Base-by-base conservation (phyloP, 2,113 vertebrate genomes). In the Datnioides undecimradiatus region DNA sequence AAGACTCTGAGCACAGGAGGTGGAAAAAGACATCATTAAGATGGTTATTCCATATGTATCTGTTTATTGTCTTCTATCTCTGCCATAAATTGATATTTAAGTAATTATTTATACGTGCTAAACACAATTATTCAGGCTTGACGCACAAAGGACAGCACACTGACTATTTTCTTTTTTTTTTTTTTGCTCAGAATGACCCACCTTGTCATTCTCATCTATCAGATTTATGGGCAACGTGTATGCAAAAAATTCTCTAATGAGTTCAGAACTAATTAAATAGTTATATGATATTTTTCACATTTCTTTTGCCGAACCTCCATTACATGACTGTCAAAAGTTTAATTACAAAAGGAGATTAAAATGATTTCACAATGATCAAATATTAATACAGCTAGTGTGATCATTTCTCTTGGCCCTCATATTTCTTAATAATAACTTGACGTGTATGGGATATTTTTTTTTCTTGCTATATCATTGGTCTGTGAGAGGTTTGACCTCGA, bases 261-360 rank as follows among this genome's bases (percentile, higher is more conserved):
- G 69, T 76, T 63, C 25, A 33, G 83, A 89, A 80, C 77, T 87
- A 88, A 93, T 93, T 92, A 93, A 93, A 91, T 81, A 89, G 79
- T 89, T 85, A 83, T 88, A 84, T 54, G 83, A 74, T 85, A 86
- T 86, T 85, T 91, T 86, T 84, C 77, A 89, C 86, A 92, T 88
- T 89, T 89, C 83, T 88, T 93, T 91, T 82, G 80, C 71, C 75
- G 55, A 91, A 76, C 73, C 80, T 79, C 89, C 88, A 93, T 94
- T 94, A 94, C 83, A 79, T 33, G 72, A 87, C 79, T 94, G 93
- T 92, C 93, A 93, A 90, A 92, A 88, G 70, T 91, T 87, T 94
- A 95, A 95, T 95, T 95, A 95, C 85, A 90, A 91, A 89, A 89
- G 73, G 83, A 91, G 86, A 93, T 91, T 88, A 90, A 93, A 93